Evolutionary conservation across 2,113 vertebrate genomes (phyloP), one percentile per base, ranked within the genome.

Genomic region (Sphaerodactylus townsendi): DNA sequence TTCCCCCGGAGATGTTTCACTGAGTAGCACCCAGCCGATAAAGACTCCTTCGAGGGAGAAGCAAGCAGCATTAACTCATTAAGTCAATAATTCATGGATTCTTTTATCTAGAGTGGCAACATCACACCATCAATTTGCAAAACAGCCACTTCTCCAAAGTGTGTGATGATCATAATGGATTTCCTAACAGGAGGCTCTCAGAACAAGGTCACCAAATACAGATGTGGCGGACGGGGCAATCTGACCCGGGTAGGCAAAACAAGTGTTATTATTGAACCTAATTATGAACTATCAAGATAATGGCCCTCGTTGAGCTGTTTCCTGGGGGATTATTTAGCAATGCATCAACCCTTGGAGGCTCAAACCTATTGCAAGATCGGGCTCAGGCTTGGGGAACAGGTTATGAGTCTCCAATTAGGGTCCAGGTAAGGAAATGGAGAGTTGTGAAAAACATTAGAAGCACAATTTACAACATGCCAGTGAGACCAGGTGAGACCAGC

Each of bases 61-160:
- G 96, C 94, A 95, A 96, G 94, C 93, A 96, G 96, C 95, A 97
- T 97, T 97, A 96, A 96, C 95, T 97, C 96, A 97, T 97, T 97
- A 97, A 96, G 96, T 97, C 97, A 97, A 97, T 97, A 97, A 97
- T 97, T 96, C 96, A 97, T 96, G 96, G 96, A 95, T 95, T 96
- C 96, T 97, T 97, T 97, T 97, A 96, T 97, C 96, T 97, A 96
- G 97, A 97, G 97, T 96, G 96, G 96, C 96, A 96, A 96, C 96
- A 96, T 97, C 96, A 95, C 96, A 96, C 96, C 95, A 97, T 97
- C 95, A 96, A 96, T 97, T 96, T 96, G 95, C 94, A 96, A 96
- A 96, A 94, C 95, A 96, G 94, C 95, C 96, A 96, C 96, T 97
- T 97, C 95, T 96, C 92, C 90, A 88, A 96, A 97, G 96, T 95